phyloP scores from a whole-genome alignment of 2,113 vertebrate genomes.

The Formicarius rufipectus region DNA sequence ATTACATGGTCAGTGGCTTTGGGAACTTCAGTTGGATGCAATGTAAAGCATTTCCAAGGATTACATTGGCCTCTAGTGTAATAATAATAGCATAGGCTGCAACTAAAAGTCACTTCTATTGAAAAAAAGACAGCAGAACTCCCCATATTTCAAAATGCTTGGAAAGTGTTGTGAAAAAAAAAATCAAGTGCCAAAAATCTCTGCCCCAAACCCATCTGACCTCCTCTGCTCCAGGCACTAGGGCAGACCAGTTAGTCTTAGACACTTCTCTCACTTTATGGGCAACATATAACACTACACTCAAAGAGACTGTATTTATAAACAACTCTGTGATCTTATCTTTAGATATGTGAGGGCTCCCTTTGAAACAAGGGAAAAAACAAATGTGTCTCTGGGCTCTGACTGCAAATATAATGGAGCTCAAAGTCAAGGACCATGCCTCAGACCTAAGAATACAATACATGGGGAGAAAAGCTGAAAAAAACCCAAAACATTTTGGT shows the following conservation, averaged over 20 bases:
- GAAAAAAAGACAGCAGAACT: neutral
- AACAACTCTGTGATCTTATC: neutral
- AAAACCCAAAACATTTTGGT: rapidly evolving
- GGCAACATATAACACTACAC: no score
- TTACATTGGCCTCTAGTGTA: neutral
- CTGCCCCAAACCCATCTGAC: neutral
- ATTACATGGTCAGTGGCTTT: neutral
- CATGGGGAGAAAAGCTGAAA: neutral
- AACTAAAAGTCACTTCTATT: neutral
- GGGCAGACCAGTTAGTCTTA: neutral
- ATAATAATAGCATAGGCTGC: neutral
- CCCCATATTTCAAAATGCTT: neutral
- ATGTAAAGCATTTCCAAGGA: neutral
- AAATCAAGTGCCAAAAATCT: neutral
- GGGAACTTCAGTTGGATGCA: neutral
- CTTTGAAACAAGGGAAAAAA: neutral
- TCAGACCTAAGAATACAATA: neutral
- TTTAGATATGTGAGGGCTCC: neutral
- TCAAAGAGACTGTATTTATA: neutral
- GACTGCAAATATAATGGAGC: neutral
- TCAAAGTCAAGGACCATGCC: neutral
- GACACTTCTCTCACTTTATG: neutral
- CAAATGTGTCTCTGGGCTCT: neutral
- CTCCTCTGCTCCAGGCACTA: neutral
- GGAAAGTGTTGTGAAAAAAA: neutral